Evolutionary conservation across 2,113 vertebrate species (phyloP), one percentile per base, ranked within the genome.

Genomic region (Entosphenus tridentatus): DNA sequence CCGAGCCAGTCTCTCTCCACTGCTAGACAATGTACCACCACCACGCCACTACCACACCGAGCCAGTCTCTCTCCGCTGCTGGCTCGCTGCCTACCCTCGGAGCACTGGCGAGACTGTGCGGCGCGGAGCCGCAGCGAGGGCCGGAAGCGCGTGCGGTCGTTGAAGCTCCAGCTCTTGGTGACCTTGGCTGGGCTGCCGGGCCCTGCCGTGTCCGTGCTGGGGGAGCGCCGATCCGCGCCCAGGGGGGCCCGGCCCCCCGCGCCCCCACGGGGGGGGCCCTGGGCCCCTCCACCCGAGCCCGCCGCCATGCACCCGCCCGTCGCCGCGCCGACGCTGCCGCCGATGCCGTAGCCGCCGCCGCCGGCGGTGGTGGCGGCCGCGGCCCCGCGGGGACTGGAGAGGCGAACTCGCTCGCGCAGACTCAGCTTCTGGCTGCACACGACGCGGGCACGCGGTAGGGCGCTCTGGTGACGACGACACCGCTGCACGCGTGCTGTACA

Each of bases 101-200:
- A 65, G 62, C n/a, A 65, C n/a, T 21, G 62, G n/a, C 62, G 62
- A n/a, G 21, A 21, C n/a, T 65, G n/a, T 9, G n/a, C n/a, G 21
- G n/a, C 21, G 10, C 62, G 95, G 70, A 97, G 84, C 71, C 89
- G 80, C 17, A 97, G 80, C 2, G 93, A 97, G 0, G 91, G 87
- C 3, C 90, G 86, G 76, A 96, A 90, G 0, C 90, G 85, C 0
- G 91, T 95, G 69, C 93, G 83, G 77, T 97, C 93, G 0, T 95
- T 96, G 76, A 97, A 97, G 76, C 93, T 97, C 90, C 93, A 97
- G 76, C 93, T 97, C 74, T 97, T 97, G 79, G 93, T 91, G 72
- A 96, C 90, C 75, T 93, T 96, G 71, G 81, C 85, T 2, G 90
- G 88, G 75, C 88, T 95, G 71, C 78, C 74, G 68, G 80, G 76